Evolutionary conservation across 2,113 vertebrate genomes (phyloP).

Genomic region (Pionites leucogaster): DNA sequence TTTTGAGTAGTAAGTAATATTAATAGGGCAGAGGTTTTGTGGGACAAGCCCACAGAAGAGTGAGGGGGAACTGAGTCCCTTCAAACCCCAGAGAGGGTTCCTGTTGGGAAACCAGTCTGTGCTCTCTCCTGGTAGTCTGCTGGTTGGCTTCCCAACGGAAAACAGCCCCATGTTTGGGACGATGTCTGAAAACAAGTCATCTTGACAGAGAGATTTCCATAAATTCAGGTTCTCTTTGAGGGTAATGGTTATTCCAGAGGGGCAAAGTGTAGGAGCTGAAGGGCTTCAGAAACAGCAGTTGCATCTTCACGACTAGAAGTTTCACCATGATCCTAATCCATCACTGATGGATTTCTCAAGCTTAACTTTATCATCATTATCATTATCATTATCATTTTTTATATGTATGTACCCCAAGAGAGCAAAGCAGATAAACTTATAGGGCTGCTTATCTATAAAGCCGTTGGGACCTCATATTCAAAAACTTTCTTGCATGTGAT

Average conservation of each 20-base stretch:
- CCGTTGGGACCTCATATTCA: too few relatives aligned
- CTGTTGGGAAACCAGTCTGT: background rate
- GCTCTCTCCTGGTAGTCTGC: background rate
- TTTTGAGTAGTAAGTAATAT: background rate
- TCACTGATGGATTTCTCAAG: background rate
- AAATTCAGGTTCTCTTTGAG: background rate
- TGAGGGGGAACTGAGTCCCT: rapidly evolving
- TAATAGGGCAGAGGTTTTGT: background rate
- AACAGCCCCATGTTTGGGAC: background rate
- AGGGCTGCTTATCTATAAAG: background rate
- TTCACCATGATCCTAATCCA: background rate
- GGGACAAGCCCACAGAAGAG: background rate
- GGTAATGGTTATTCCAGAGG: background rate
- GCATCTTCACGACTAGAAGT: background rate
- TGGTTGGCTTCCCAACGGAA: background rate
- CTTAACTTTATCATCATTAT: background rate
- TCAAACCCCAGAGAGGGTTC: background rate
- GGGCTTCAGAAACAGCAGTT: background rate
- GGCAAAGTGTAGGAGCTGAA: background rate
- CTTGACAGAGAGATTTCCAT: background rate
- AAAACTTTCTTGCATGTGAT: background rate
- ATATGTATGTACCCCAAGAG: background rate
- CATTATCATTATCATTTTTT: background rate
- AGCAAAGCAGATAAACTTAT: background rate
- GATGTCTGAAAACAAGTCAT: background rate